phyloP scores from a whole-genome alignment of 2,888 invertebrate genomes.

The Galeruca laticollis region DNA sequence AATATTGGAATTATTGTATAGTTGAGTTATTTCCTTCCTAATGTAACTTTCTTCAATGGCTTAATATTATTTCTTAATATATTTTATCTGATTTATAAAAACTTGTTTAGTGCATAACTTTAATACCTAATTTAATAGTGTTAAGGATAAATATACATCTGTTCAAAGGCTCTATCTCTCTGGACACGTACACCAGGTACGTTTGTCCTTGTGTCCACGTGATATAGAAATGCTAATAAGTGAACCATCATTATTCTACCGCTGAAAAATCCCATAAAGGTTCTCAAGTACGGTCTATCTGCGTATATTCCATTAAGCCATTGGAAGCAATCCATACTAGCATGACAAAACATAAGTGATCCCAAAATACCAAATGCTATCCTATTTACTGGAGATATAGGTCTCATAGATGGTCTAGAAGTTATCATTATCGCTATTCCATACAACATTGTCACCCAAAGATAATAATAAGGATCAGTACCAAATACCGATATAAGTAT shows the following conservation, averaged over 20 bases:
- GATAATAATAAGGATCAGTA: slow-evolving; percentile 45
- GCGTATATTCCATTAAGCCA: slow-evolving; percentile 53
- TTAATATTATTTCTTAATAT: neutral
- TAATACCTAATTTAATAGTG: too few species aligned
- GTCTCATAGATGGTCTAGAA: slow-evolving; percentile 50
- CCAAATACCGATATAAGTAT: slow-evolving; percentile 51
- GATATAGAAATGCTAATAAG: slow-evolving; percentile 61
- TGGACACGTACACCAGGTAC: slow-evolving; percentile 42
- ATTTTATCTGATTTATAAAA: neutral
- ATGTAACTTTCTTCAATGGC: neutral
- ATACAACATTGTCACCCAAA: slow-evolving; percentile 55
- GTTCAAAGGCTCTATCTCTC: slow-evolving; percentile 51
- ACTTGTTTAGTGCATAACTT: too few species aligned
- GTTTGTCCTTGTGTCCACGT: slow-evolving; percentile 59
- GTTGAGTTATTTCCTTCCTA: too few species aligned
- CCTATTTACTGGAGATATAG: slow-evolving; percentile 47
- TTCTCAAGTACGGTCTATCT: slow-evolving; percentile 51
- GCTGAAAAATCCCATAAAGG: slow-evolving; percentile 56
- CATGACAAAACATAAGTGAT: slow-evolving; percentile 61
- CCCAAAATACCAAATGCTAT: slow-evolving; percentile 57
- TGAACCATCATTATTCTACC: slow-evolving; percentile 62
- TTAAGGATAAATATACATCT: slow-evolving; percentile 51
- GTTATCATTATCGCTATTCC: slow-evolving; percentile 53
- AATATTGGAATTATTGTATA: too few species aligned
- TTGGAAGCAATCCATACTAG: slow-evolving; percentile 56